These are phyloP conservation scores for Choreutis nemorana DNA, from an alignment of 2,888 invertebrate species.

Conservation along the genomic window DNA sequence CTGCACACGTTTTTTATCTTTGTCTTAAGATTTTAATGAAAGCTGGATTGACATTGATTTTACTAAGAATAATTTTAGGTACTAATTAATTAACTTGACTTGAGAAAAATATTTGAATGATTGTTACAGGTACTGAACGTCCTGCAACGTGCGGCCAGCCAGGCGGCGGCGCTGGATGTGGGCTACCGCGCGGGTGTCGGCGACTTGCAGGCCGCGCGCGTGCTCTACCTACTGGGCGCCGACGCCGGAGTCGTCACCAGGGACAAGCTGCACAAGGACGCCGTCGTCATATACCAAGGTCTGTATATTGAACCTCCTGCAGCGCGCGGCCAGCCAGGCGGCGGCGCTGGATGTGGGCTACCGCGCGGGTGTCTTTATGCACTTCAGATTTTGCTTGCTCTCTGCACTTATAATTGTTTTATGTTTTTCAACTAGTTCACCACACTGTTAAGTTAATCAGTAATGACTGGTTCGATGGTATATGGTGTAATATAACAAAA, in stretches of 20 bases:
- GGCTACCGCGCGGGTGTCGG: constrained; percentile 85
- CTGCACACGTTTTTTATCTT: no score
- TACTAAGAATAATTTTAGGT: no score
- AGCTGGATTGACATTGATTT: no score
- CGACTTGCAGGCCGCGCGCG: constrained; percentile 68
- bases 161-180: constrained; percentile 94
- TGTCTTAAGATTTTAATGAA: no score
- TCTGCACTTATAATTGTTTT: no score
- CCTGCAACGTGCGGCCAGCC: constrained; percentile 90
- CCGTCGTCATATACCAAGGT: constrained; percentile 91
- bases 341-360: constrained; percentile 97
- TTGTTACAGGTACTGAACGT: constrained; percentile 94
- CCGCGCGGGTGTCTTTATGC: constrained; percentile 68
- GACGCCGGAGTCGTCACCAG: constrained; percentile 83
- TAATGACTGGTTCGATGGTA: no score
- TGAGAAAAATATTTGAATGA: no score
- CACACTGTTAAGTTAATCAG: no score
- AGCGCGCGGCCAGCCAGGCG: constrained; percentile 90
- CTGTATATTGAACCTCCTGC: constrained; percentile 67
- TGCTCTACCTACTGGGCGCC: constrained; percentile 93
- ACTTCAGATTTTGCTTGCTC: no score
- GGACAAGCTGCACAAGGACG: constrained; percentile 80
- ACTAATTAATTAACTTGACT: no score
- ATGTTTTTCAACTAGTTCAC: no score
- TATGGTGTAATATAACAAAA: no score